These are phyloP conservation scores for Choloepus hoffmanni DNA, from an alignment of 2,113 vertebrate species.

Conservation along the genomic window DNA sequence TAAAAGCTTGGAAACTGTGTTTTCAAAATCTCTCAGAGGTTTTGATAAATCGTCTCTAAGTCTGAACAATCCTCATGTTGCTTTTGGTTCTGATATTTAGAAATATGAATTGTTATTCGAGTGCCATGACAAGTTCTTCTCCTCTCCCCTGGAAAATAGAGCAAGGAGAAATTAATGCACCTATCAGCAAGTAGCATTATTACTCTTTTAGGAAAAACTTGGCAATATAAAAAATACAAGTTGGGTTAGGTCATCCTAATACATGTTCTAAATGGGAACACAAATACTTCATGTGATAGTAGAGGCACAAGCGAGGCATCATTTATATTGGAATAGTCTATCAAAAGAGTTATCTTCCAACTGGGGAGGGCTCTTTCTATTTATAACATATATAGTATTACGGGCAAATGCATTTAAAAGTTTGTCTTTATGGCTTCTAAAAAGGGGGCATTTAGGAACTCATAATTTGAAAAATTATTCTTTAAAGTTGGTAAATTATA, in stretches of 20 bases:
- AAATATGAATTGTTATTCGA: conserved; percentile 51
- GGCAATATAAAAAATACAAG: conserved; percentile 2
- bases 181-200: not conserved
- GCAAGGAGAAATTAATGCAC: conserved; percentile 16
- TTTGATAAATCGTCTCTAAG: conserved; percentile 57
- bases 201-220: not conserved
- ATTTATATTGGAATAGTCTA: not conserved
- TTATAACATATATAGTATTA: not conserved
- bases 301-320: not conserved
- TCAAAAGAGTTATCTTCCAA: not conserved
- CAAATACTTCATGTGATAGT: not conserved
- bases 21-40: conserved; percentile 12
- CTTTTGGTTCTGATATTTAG: conserved; percentile 19
- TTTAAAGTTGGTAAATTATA: not conserved
- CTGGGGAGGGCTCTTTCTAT: not conserved
- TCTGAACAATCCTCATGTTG: conserved; percentile 16
- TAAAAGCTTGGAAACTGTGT: conserved; percentile 28
- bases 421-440: not conserved
- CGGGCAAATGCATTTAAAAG: not conserved
- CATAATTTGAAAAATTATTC: not conserved
- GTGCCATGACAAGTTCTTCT: not conserved
- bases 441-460: not conserved
- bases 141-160: conserved; percentile 39
- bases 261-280: not conserved
- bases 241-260: not conserved